Conservation (phyloP, 1,140 invertebrate species). For the Penaeus chinensis region DNA sequence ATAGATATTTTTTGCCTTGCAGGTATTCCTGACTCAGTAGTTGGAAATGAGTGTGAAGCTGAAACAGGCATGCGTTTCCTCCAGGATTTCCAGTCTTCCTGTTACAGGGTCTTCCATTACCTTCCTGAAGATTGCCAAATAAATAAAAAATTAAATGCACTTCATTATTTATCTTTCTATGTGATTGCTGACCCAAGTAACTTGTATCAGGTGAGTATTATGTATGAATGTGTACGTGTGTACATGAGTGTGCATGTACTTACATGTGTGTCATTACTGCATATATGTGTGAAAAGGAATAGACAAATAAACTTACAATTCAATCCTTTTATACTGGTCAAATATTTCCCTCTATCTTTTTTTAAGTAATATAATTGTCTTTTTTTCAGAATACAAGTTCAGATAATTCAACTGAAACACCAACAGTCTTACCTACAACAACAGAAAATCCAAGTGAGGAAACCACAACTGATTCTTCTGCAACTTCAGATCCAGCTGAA, state of each 20-base stretch:
- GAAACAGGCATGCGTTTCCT: background rate
- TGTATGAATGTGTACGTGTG: too few relatives aligned
- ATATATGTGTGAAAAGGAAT: too few relatives aligned
- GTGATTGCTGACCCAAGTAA: constrained; percentile 32
- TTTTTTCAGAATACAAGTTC: background rate
- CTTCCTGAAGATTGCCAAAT: constrained; percentile 2
- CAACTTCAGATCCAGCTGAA: background rate
- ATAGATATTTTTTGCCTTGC: background rate
- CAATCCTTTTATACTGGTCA: too few relatives aligned
- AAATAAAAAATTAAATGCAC: background rate
- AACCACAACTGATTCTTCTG: background rate
- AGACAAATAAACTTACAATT: too few relatives aligned
- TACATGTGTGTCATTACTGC: background rate
- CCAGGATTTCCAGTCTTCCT: background rate
- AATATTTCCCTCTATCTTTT: background rate
- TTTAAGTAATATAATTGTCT: background rate
- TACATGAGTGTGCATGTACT: background rate
- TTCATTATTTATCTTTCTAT: background rate
- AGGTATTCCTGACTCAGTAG: constrained; percentile 23
- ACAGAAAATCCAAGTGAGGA: background rate
- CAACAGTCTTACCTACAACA: background rate
- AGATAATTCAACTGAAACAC: background rate
- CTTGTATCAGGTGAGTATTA: constrained; percentile 17
- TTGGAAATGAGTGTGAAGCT: constrained; percentile 42
- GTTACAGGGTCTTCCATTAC: constrained; percentile 16